These are phyloP conservation scores for Himalopsyche japonica DNA, from an alignment of 2,888 invertebrate species.

Conservation along the genomic window DNA sequence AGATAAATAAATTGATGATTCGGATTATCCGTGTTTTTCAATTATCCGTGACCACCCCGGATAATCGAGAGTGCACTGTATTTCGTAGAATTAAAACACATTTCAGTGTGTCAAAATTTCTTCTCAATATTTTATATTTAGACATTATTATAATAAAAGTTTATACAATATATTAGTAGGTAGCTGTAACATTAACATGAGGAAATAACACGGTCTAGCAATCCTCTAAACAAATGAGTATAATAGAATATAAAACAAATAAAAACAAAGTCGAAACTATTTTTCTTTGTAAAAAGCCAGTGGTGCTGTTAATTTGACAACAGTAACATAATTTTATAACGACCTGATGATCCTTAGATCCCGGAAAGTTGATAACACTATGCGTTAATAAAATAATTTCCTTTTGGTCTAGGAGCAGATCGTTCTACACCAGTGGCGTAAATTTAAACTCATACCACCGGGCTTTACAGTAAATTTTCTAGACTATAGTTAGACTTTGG, in stretches of 20 bases:
- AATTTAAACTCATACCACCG: too few species aligned
- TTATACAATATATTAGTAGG: too few species aligned
- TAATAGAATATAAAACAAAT: slow-evolving; percentile 9
- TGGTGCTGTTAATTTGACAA: slow-evolving; percentile 35
- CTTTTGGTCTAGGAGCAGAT: not conserved
- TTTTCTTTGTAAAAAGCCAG: slow-evolving; percentile 3
- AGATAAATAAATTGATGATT: too few species aligned
- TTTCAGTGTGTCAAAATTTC: too few species aligned
- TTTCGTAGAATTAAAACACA: too few species aligned
- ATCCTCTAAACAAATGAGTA: slow-evolving; percentile 9
- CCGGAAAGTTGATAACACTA: slow-evolving; percentile 10
- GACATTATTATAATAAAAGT: too few species aligned
- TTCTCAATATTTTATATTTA: too few species aligned
- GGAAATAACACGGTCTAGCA: slow-evolving; percentile 1
- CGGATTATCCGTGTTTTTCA: too few species aligned
- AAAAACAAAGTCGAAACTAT: slow-evolving; percentile 1
- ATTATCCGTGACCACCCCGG: too few species aligned
- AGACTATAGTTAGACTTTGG: too few species aligned
- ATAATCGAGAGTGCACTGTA: too few species aligned
- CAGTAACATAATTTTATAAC: slow-evolving; percentile 34
- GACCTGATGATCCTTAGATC: slow-evolving; percentile 31
- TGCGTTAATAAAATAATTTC: slow-evolving; percentile 25
- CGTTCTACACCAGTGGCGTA: not conserved
- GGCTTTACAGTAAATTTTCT: too few species aligned
- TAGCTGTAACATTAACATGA: not conserved